phyloP scores from a whole-genome alignment of 2,113 vertebrate genomes.

The Megaceryle maxima region DNA sequence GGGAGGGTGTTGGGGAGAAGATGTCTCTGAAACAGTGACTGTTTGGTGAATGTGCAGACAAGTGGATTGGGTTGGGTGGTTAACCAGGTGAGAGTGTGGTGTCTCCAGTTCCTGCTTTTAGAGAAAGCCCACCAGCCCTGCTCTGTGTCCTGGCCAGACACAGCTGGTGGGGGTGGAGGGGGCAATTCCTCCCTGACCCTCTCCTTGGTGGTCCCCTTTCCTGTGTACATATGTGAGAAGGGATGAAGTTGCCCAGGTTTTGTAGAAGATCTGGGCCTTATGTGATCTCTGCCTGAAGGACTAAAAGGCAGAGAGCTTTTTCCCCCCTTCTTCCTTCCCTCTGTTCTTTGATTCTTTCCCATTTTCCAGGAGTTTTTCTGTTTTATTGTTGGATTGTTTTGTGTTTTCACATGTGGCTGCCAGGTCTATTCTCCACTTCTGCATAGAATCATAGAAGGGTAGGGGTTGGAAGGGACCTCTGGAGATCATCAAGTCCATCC shows the following conservation, averaged over 20 bases:
- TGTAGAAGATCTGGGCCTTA: not conserved
- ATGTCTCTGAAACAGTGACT: not conserved
- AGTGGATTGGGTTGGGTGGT: not conserved
- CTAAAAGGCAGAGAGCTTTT: not conserved
- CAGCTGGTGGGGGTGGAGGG: not conserved
- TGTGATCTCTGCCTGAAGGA: not conserved
- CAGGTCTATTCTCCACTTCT: not conserved
- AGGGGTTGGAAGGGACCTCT: no score
- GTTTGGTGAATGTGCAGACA: not conserved
- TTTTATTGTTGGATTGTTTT: not conserved
- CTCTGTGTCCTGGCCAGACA: not conserved
- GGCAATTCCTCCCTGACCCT: not conserved
- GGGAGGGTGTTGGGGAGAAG: slow-evolving; percentile 43
- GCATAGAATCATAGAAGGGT: no score
- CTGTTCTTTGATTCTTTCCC: not conserved
- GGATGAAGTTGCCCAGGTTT: not conserved
- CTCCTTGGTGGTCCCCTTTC: not conserved
- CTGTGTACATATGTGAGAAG: not conserved
- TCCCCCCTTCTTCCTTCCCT: not conserved
- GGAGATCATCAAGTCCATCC: no score
- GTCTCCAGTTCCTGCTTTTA: not conserved
- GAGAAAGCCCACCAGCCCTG: not conserved
- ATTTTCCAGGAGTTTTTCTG: not conserved
- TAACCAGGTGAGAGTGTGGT: not conserved
- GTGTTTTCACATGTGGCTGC: accelerated